Base-by-base conservation (phyloP, 2,888 invertebrate genomes). In the Dryobota labecula region DNA sequence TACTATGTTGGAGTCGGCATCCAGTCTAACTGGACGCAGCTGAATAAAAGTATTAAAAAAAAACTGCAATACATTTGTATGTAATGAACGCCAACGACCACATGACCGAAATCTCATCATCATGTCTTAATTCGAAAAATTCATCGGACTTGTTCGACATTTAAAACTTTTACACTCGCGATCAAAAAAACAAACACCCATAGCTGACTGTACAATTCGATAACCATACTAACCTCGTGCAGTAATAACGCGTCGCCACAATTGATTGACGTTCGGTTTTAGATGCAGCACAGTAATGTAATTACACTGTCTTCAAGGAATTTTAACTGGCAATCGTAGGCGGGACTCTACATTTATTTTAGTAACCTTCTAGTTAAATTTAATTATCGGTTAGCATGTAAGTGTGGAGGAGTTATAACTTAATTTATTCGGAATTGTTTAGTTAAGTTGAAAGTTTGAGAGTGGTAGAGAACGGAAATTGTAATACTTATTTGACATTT, bases 221-320 rank as follows among this genome's bases (percentile, higher is more conserved):
- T 57, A 66, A 62, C 61, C 33, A 36, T 38, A 58, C 43, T 61
- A 45, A 30, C 27, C 62, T 77, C n/a, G 61, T 78, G 65, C 54
- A 80, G 60, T 84, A 83, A 84, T 84, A 77, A 85, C 79, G 78
- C 78, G 82, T 77, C 73, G 73, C 71, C 75, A 18, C 80, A 78
- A 71, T 76, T 93, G 92, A 93, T 93, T 93, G 93, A 93, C 92
- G 90, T 88, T 82, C 86, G 89, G 88, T 88, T 88, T 84, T 88
- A 88, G 88, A 87, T 81, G 84, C 89, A 72, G 58, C 80, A 91
- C 90, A 65, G 76, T 84, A 84, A 80, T 77, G 76, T 85, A 85
- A 85, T 92, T 92, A 92, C 92, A 92, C 90, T 92, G 87, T 89
- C 88, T 89, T 88, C 89, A 86, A 90, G 92, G 92, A 92, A 92